Base-by-base conservation (phyloP, 2,888 invertebrate species). In the Cotesia congregata region DNA sequence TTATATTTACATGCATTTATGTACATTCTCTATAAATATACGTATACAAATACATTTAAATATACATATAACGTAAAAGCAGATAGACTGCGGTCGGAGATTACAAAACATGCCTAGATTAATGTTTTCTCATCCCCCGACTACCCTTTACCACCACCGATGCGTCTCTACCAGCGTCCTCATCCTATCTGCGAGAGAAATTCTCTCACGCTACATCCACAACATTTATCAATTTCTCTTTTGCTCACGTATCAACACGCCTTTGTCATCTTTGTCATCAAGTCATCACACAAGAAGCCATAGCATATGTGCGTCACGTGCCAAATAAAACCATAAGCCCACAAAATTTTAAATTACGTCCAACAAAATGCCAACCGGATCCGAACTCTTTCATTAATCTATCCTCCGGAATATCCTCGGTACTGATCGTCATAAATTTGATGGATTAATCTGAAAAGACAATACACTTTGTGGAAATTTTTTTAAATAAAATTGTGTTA, bases 51-150 rank as follows among this genome's bases (percentile, higher is more conserved):
- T 81, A 84, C 81, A 62, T 50, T 50, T 50, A 68, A 72, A 69
- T 64, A 69, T 72, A 72, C 41, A 65, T 71, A 74, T 75, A 70
- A 73, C 73, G 73, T 67, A 30, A 62, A 72, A 74, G 77, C 68
- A 77, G 77, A 71, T 74, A 76, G 75, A 67, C 60, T 81, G 82
- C 80, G 81, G 84, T 77, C 77, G 84, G 85, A 87, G 87, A 88
- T 87, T 87, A 84, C 88, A 87, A 88, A 88, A 88, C 87, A 86
- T 88, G 88, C 86, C 89, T 88, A 88, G 89, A 89, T 89, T 89
- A 89, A 89, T 88, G 87, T 88, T 88, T 89, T 88, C 89, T 88
- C 88, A 87, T 88, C 82, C 87, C 85, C 82, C 78, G 80, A 50
- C 50, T 50, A 50, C 50, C 50, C 50, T 50, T 50, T 50, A 50